Conservation (phyloP, 2,888 invertebrate genomes). For the Mimachlamys varia region DNA sequence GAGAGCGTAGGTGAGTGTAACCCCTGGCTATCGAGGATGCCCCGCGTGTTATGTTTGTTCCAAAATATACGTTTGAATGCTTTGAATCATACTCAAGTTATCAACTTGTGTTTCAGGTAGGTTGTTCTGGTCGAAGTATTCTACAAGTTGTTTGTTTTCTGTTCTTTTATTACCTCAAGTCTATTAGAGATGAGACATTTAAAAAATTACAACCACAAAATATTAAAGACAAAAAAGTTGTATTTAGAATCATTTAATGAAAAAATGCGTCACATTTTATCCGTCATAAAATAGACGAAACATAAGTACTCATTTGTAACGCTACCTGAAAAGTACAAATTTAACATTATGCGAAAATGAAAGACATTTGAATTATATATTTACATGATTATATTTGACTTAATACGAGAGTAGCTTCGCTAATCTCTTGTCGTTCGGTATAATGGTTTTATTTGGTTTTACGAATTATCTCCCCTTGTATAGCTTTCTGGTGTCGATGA, state of each 20-base stretch:
- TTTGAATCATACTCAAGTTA: too few species aligned
- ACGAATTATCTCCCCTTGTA: conserved; percentile 19
- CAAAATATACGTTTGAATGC: too few species aligned
- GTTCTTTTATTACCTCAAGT: too few species aligned
- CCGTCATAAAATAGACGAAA: neutral
- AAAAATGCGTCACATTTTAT: neutral
- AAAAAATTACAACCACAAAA: neutral
- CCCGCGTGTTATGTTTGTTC: too few species aligned
- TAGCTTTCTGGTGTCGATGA: neutral
- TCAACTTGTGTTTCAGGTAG: too few species aligned
- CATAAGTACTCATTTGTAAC: neutral
- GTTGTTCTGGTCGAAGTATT: too few species aligned
- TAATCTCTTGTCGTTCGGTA: neutral
- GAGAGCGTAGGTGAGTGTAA: too few species aligned
- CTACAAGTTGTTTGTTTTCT: too few species aligned
- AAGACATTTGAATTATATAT: neutral
- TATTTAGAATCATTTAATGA: neutral
- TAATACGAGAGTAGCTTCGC: neutral
- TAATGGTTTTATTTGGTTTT: neutral
- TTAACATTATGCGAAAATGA: neutral
- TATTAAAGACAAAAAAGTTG: neutral
- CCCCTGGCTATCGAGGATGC: too few species aligned
- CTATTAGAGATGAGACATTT: too few species aligned
- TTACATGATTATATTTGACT: neutral
- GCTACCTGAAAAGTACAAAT: neutral